These are phyloP conservation scores for Chrysolina haemoptera DNA, from an alignment of 2,888 invertebrate genomes.

Conservation along the genomic window DNA sequence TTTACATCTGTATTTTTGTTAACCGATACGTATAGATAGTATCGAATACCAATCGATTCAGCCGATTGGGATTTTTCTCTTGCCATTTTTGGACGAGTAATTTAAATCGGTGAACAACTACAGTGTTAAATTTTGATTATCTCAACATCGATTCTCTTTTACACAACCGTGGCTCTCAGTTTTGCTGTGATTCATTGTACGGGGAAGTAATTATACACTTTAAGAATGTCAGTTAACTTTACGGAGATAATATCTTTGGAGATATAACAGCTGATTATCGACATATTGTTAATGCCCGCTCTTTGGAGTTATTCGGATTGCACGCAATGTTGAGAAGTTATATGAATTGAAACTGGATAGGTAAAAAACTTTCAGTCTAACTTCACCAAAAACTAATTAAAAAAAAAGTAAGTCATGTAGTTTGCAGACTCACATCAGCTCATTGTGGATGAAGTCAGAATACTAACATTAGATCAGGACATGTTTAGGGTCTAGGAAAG, in stretches of 20 bases:
- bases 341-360: too few species aligned
- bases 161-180: slow-evolving; percentile 28
- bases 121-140: slow-evolving; percentile 53
- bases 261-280: slow-evolving; percentile 39
- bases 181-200: slow-evolving; percentile 29
- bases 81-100: slow-evolving; percentile 45
- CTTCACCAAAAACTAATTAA: too few species aligned
- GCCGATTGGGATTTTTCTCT: slow-evolving; percentile 37
- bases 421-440: too few species aligned
- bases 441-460: too few species aligned
- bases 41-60: slow-evolving; percentile 41
- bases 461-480: too few species aligned
- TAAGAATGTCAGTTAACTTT: slow-evolving; percentile 42
- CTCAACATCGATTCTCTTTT: slow-evolving; percentile 49
- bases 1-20: slow-evolving; percentile 47
- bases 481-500: too few species aligned
- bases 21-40: slow-evolving; percentile 37
- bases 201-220: slow-evolving; percentile 46
- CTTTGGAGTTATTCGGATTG: not conserved
- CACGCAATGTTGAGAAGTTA: not conserved
- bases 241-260: slow-evolving; percentile 37
- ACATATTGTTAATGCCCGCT: slow-evolving; percentile 29
- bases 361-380: too few species aligned
- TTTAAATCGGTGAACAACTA: slow-evolving; percentile 44
- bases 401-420: too few species aligned